A percentile compares a stretch with the other conserved stretches of the same genome.
Evolutionary conservation across 2,888 invertebrate species (phyloP).

Genomic region (Lepidocyrtinus sp.): DNA sequence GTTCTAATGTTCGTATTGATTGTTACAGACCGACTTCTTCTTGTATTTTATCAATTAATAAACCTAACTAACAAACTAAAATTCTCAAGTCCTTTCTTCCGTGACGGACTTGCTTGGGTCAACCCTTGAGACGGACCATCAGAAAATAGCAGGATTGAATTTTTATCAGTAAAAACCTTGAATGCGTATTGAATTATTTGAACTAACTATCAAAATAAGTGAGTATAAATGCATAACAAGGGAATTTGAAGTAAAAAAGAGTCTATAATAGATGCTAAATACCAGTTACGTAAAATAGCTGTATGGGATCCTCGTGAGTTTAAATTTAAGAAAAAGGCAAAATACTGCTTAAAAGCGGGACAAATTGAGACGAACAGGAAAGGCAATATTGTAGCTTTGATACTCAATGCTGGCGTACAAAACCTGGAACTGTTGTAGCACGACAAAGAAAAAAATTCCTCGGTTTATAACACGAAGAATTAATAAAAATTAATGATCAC

Average conservation of each 20-base stretch:
- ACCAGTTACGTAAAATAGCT: not conserved
- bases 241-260: conserved; percentile 21
- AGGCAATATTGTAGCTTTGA: conserved; percentile 51
- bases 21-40: conserved; percentile 47
- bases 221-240: conserved; percentile 27
- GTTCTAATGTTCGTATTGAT: conserved; percentile 43
- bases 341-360: conserved; percentile 30
- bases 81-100: conserved; percentile 45
- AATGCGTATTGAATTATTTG: not conserved
- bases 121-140: conserved; percentile 57
- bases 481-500: not conserved
- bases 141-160: conserved; percentile 53
- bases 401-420: conserved; percentile 58
- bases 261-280: conserved; percentile 30
- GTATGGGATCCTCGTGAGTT: not conserved
- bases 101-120: conserved; percentile 49
- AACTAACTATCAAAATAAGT: conserved; percentile 32
- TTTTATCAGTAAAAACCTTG: conserved; percentile 27
- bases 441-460: conserved; percentile 47
- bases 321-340: not conserved
- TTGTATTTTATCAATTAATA: conserved; percentile 49
- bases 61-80: too few species aligned
- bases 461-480: not conserved
- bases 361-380: conserved; percentile 52
- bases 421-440: conserved; percentile 14